Conservation (phyloP, 2,797 vertebrate species). For the Sebastes minor region DNA sequence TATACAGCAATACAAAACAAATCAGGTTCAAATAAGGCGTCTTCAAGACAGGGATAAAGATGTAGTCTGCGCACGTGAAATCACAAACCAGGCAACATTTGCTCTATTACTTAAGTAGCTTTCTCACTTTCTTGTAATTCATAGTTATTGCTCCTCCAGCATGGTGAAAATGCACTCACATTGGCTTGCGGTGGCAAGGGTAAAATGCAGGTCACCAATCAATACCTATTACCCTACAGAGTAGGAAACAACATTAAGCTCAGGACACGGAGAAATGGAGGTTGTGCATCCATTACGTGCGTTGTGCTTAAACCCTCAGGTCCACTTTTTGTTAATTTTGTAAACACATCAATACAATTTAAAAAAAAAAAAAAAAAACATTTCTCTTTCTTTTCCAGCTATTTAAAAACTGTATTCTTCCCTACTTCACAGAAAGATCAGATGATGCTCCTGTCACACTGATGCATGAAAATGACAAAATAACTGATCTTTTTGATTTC, state of each 20-base stretch:
- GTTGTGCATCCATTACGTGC: slow-evolving; percentile 2
- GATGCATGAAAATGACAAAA: not conserved
- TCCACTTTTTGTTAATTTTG: not conserved
- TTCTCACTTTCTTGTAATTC: slow-evolving; percentile 24
- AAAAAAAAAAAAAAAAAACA: not conserved
- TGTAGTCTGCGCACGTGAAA: not conserved
- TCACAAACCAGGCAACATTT: not conserved
- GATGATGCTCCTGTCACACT: not conserved
- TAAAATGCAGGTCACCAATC: slow-evolving; percentile 67
- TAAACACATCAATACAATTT: not conserved
- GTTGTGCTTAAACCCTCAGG: not conserved
- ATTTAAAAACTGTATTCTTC: not conserved
- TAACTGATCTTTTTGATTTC: not conserved
- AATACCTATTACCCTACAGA: slow-evolving; percentile 62
- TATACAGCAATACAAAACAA: not conserved
- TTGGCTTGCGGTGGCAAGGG: slow-evolving; percentile 34
- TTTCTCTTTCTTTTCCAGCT: not conserved
- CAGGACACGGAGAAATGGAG: slow-evolving; percentile 17
- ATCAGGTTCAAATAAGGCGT: not conserved
- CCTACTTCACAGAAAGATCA: not conserved
- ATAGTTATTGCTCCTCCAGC: slow-evolving; percentile 6
- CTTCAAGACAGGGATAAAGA: not conserved
- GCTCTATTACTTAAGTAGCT: slow-evolving; percentile 3
- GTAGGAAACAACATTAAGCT: slow-evolving; percentile 47
- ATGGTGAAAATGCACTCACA: slow-evolving; percentile 23